Conservation (phyloP, 2,797 vertebrate species). For the Chiroxiphia lanceolata region DNA sequence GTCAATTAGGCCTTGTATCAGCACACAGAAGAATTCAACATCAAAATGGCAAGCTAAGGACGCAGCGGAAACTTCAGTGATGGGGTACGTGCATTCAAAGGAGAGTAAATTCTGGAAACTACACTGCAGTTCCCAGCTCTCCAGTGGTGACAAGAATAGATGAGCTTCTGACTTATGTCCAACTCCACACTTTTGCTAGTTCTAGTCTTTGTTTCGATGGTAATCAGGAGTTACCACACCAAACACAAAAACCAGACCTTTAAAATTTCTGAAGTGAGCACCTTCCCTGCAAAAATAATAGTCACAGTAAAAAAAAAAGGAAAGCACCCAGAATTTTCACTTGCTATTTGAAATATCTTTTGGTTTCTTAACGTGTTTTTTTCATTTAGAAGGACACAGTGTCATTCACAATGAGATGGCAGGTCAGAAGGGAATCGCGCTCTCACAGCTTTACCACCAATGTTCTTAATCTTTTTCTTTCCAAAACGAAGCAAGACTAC, state of each 20-base stretch:
- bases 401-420: background rate
- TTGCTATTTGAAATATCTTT: background rate
- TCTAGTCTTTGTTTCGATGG: background rate
- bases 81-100: fast-evolving
- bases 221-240: background rate
- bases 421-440: background rate
- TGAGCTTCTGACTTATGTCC: background rate
- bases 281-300: background rate
- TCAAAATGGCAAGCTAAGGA: background rate
- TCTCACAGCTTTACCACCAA: background rate
- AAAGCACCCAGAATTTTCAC: background rate
- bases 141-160: background rate
- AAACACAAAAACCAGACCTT: background rate
- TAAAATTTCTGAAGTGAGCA: background rate
- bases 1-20: constrained; percentile 56
- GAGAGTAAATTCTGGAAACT: background rate
- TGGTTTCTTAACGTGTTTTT: background rate
- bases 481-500: background rate
- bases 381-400: background rate
- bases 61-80: fast-evolving
- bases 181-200: background rate
- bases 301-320: background rate
- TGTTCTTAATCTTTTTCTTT: background rate
- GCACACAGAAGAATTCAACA: constrained; percentile 32
- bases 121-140: background rate